Conservation (phyloP, 1,140 invertebrate genomes). For the Steinernema khuongi region DNA sequence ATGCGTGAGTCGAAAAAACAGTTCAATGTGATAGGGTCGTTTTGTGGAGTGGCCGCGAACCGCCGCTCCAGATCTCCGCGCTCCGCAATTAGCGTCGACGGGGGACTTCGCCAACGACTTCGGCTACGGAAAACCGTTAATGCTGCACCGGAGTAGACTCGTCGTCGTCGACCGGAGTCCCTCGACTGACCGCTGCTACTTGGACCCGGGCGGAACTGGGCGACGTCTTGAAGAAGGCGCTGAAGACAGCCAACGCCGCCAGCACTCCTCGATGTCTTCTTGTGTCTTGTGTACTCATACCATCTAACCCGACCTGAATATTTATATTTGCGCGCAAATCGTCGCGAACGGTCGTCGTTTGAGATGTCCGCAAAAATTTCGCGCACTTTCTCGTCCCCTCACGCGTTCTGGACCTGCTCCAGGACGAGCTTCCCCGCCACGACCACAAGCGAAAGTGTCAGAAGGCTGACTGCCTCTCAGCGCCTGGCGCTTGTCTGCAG, state of each 20-base stretch:
- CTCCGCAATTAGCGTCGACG: neutral
- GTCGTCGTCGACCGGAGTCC: too few relatives aligned
- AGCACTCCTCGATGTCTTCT: neutral
- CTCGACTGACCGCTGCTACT: too few relatives aligned
- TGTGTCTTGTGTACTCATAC: conserved; percentile 15
- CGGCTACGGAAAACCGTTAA: too few relatives aligned
- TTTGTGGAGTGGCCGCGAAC: conserved; percentile 4
- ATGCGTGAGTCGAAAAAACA: conserved; percentile 12
- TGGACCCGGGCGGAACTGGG: too few relatives aligned
- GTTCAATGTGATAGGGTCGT: conserved; percentile 6
- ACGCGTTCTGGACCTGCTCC: neutral
- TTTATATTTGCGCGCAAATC: conserved; percentile 17
- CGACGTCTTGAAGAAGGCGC: neutral
- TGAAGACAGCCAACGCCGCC: neutral
- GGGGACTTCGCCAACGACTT: too few relatives aligned
- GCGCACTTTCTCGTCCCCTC: conserved; percentile 6
- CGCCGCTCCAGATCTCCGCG: neutral
- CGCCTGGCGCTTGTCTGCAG: neutral
- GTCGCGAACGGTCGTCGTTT: conserved; percentile 13
- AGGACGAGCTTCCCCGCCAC: neutral
- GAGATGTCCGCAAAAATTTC: conserved; percentile 16
- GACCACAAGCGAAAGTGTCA: neutral
- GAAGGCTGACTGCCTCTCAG: neutral
- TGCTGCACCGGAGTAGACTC: too few relatives aligned
- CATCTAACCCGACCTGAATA: conserved; percentile 15